Evolutionary conservation across 2,888 invertebrate genomes (phyloP).

Genomic region (Campoplex nolae): DNA sequence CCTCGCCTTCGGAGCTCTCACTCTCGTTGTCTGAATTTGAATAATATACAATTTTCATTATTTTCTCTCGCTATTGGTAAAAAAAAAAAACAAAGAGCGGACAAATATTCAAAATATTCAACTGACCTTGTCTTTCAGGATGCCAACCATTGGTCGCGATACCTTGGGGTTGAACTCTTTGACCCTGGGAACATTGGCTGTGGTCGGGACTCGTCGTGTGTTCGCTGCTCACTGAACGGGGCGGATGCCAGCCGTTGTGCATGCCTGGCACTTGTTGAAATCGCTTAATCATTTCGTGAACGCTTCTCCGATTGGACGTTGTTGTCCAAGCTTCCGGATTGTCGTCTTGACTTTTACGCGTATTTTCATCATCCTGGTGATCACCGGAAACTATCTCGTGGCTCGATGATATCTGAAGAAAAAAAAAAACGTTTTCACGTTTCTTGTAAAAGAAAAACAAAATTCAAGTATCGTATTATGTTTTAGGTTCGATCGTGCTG

Average conservation of each 20-base stretch:
- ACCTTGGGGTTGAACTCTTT: constrained; percentile 78
- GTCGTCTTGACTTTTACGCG: constrained; percentile 73
- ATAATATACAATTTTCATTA: neutral
- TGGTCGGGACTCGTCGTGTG: constrained; percentile 78
- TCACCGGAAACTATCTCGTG: constrained; percentile 74
- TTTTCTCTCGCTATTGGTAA: neutral
- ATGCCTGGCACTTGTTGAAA: constrained; percentile 81
- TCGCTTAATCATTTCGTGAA: constrained; percentile 83
- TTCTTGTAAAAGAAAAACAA: too few relatives aligned
- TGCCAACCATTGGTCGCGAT: constrained; percentile 77
- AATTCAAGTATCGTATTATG: too few relatives aligned
- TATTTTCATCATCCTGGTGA: constrained; percentile 72
- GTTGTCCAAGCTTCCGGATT: constrained; percentile 74
- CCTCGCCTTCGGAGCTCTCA: constrained; percentile 80
- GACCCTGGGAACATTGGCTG: constrained; percentile 76
- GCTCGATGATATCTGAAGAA: constrained; percentile 70
- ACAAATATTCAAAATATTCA: neutral
- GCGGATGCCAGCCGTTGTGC: constrained; percentile 77
- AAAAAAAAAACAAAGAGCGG: neutral
- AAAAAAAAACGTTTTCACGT: neutral
- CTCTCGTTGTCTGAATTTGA: constrained; percentile 77
- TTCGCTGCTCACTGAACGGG: constrained; percentile 76
- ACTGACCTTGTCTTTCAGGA: constrained; percentile 75
- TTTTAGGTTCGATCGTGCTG: too few relatives aligned
- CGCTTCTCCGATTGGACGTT: constrained; percentile 79